These are phyloP conservation scores for Setophaga coronata DNA, from an alignment of 2,113 vertebrate species.

Conservation along the genomic window DNA sequence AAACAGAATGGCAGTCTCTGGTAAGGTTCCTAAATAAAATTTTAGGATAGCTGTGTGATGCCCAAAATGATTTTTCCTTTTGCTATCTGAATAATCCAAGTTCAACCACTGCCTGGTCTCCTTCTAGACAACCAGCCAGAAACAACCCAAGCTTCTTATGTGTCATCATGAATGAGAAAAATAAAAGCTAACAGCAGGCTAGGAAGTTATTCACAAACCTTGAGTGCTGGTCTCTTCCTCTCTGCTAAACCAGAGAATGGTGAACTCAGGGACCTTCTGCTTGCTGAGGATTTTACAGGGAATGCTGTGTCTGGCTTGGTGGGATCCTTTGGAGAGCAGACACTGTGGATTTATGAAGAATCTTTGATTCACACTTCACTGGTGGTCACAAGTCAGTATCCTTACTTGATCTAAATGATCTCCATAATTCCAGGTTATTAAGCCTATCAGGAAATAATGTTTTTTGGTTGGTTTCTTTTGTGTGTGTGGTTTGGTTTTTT, in stretches of 20 bases:
- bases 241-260: neutral
- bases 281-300: neutral
- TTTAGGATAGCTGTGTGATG: neutral
- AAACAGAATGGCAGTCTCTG: neutral
- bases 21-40: neutral
- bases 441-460: conserved; percentile 5
- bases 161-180: neutral
- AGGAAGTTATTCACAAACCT: neutral
- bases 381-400: neutral
- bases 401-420: neutral
- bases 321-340: neutral
- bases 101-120: neutral
- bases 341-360: neutral
- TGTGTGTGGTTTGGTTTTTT: neutral
- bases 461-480: neutral
- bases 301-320: neutral
- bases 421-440: conserved; percentile 28
- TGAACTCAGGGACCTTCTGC: neutral
- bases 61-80: neutral
- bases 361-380: conserved; percentile 14
- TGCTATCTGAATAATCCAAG: neutral
- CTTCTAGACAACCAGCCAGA: neutral
- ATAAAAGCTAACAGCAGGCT: neutral
- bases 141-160: neutral
- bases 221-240: neutral